A percentile compares a stretch with the other conserved stretches of the same genome.
phyloP scores from a whole-genome alignment of 2,888 invertebrate genomes.

The Aporophyla lueneburgensis region DNA sequence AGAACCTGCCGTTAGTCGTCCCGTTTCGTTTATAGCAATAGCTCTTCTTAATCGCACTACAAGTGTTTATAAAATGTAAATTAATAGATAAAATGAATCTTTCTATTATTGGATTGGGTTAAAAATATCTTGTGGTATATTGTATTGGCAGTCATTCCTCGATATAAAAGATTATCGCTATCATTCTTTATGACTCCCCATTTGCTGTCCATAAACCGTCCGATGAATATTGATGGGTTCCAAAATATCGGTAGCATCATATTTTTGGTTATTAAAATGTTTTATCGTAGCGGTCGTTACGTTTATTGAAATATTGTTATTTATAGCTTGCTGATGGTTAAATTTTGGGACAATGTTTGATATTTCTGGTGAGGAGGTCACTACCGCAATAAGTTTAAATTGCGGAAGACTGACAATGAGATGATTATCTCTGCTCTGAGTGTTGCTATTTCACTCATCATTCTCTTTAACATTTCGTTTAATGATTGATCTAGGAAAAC shows the following conservation, averaged over 20 bases:
- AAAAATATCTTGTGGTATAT: conserved; percentile 44
- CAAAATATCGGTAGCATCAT: conserved; percentile 51
- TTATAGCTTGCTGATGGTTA: conserved; percentile 11
- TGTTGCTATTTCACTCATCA: neutral
- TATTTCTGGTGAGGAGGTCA: conserved; percentile 24
- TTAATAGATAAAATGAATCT: conserved; percentile 42
- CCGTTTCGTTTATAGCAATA: conserved; percentile 55
- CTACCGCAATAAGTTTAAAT: conserved; percentile 16
- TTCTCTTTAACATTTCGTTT: neutral
- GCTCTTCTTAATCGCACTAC: conserved; percentile 38
- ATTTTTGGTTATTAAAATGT: conserved; percentile 50
- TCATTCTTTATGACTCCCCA: conserved; percentile 51
- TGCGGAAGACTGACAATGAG: conserved; percentile 9
- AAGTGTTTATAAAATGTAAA: conserved; percentile 51
- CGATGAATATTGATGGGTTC: conserved; percentile 47
- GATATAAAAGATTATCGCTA: conserved; percentile 48
- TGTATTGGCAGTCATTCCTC: conserved; percentile 38
- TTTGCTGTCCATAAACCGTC: conserved; percentile 56
- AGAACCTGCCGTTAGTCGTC: conserved; percentile 56
- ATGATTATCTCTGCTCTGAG: neutral
- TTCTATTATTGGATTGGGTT: conserved; percentile 49
- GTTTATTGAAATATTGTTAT: conserved; percentile 48
- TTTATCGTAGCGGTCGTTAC: conserved; percentile 41
- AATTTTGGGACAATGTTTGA: conserved; percentile 18
- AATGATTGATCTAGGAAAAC: neutral